Evolutionary conservation across 2,797 vertebrate genomes (phyloP).

Genomic region (Rhinogobio ventralis): DNA sequence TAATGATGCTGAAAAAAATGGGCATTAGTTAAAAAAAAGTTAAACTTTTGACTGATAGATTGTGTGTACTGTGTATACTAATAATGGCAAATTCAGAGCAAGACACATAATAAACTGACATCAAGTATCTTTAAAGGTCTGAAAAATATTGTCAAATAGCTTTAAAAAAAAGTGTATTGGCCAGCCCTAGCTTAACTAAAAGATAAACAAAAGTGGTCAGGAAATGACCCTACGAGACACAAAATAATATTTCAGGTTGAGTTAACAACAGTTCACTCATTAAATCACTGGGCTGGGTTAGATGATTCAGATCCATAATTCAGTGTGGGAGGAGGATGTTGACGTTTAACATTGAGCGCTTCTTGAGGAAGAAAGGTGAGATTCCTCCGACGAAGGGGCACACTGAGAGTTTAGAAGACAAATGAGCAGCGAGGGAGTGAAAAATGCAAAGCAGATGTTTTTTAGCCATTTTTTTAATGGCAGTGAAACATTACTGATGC

Average conservation of each 20-base stretch:
- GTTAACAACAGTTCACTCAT: conserved; percentile 57
- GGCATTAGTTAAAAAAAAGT: no score
- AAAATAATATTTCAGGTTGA: conserved; percentile 45
- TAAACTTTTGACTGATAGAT: no score
- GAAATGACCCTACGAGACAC: conserved; percentile 43
- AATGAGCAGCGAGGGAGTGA: conserved; percentile 79
- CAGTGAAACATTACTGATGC: conserved; percentile 95
- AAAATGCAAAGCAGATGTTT: conserved; percentile 86
- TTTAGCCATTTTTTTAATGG: conserved; percentile 93
- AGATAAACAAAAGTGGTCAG: conserved; percentile 45
- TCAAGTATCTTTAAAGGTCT: neutral
- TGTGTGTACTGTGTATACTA: neutral
- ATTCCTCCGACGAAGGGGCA: conserved; percentile 54
- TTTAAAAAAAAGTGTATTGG: conserved; percentile 6
- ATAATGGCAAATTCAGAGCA: neutral
- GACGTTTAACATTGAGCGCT: conserved; percentile 46
- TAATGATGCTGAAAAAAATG: neutral
- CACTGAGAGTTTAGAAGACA: conserved; percentile 75
- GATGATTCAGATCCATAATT: conserved; percentile 58
- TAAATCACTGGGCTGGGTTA: conserved; percentile 53
- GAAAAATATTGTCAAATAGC: neutral
- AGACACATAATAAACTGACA: neutral
- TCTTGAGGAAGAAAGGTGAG: conserved; percentile 58
- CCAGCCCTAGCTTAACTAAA: conserved; percentile 26
- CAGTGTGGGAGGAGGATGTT: conserved; percentile 56